A percentile compares a stretch with the other conserved stretches of the same genome.
phyloP scores from a whole-genome alignment of 2,113 vertebrate genomes.

The Dissostichus mawsoni region DNA sequence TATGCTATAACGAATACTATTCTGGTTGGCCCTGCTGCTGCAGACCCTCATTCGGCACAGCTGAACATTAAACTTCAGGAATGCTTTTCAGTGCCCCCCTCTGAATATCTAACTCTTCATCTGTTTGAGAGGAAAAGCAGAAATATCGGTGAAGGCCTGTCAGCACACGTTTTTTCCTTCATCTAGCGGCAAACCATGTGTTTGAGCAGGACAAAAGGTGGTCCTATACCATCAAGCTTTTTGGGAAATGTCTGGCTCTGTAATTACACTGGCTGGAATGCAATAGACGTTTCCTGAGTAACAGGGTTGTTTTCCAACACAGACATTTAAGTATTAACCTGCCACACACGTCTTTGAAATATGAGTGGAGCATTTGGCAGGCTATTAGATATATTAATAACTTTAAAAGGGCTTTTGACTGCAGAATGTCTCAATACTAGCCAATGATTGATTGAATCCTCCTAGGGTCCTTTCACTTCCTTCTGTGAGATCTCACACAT shows the following conservation, averaged over 20 bases:
- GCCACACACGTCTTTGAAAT: constrained; percentile 39
- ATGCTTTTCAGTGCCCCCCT: constrained; percentile 59
- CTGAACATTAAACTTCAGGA: constrained; percentile 56
- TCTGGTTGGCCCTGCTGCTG: constrained; percentile 60
- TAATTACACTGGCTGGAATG: constrained; percentile 71
- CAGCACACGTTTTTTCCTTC: constrained; percentile 44
- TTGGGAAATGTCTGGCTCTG: constrained; percentile 61
- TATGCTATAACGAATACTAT: constrained; percentile 37
- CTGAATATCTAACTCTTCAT: constrained; percentile 50
- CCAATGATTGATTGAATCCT: neutral
- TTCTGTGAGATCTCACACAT: constrained; percentile 9
- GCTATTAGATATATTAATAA: constrained; percentile 21
- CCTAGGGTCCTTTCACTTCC: neutral
- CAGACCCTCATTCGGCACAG: constrained; percentile 44
- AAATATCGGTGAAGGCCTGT: constrained; percentile 45
- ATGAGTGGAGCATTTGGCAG: constrained; percentile 40
- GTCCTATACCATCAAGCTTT: constrained; percentile 46
- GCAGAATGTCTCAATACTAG: constrained; percentile 11
- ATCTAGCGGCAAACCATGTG: constrained; percentile 14
- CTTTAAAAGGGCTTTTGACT: constrained; percentile 18
- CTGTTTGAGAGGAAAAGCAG: constrained; percentile 23
- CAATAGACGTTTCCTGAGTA: constrained; percentile 68
- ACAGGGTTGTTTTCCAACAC: constrained; percentile 54
- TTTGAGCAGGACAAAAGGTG: constrained; percentile 50
- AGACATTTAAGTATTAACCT: constrained; percentile 57